Base-by-base conservation (phyloP, 2,888 invertebrate species). In the Cephus runcator region DNA sequence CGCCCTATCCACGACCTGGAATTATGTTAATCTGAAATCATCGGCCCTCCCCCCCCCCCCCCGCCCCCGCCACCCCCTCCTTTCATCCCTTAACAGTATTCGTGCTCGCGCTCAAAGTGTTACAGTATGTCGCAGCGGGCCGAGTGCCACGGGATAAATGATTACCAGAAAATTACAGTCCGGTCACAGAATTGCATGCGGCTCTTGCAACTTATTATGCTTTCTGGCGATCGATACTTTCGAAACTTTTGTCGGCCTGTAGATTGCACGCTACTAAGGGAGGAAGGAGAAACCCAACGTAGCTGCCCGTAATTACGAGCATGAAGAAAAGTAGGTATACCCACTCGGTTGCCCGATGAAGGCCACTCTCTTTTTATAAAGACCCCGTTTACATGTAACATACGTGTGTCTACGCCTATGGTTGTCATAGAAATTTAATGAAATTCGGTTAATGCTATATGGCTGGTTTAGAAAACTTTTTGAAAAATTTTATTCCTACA, bases 141-240 rank as follows among this genome's bases (percentile, higher is more conserved):
- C 40, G 9, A 56, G 40, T 56, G 40, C 40, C 71, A 12, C 31
- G 71, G 71, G 77, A 84, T 83, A 84, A 86, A 86, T 84, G 85
- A 87, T 87, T 85, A 84, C 83, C 85, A 85, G 87, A 85, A 87
- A 87, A 87, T 87, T 84, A 84, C 83, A 81, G 83, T 76, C 81
- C 81, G 81, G 71, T 76, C 77, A 69, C 77, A 12, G 75, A 79
- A 78, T 81, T 75, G 77, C 81, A 81, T 77, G 79, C 80, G 69
- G 68, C 71, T 75, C 69, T 79, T 76, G 75, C 76, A 76, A 73
- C n/a, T 73, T 73, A 35, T 34, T 73, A 34, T 34, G 12, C 35
- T 73, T 73, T 34, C 74, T 30, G 75, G 56, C 75, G 78, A 78
- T 81, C 80, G 81, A 79, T 81, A 77, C 73, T 76, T 77, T 71